Conservation (phyloP, 1,140 invertebrate genomes). For the Spodoptera frugiperda region DNA sequence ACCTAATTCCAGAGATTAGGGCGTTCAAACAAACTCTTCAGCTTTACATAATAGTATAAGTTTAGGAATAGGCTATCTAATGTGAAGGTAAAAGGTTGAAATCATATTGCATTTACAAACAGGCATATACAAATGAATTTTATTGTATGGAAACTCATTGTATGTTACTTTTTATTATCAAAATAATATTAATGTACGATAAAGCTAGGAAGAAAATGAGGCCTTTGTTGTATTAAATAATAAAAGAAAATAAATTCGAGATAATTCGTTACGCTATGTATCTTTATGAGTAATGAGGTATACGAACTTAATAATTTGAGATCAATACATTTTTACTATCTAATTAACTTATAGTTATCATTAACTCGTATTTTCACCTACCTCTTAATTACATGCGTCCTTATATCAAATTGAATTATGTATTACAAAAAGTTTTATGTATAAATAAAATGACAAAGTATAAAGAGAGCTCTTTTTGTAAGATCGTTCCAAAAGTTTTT, state of each 20-base stretch:
- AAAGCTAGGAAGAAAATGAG: conserved; percentile 3
- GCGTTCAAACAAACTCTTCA: too few relatives aligned
- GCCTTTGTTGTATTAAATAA: neutral
- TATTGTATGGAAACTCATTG: too few relatives aligned
- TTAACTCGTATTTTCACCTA: conserved; percentile 19
- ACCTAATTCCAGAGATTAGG: too few relatives aligned
- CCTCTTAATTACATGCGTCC: conserved; percentile 9
- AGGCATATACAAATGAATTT: neutral
- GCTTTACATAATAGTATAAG: too few relatives aligned
- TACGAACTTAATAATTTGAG: conserved; percentile 27
- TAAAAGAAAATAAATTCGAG: neutral
- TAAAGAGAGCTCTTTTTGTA: neutral
- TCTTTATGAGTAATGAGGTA: conserved; percentile 27
- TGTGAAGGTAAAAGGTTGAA: neutral
- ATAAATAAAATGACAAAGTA: neutral
- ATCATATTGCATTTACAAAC: conserved; percentile 5
- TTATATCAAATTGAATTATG: neutral
- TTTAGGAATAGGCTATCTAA: conserved; percentile 31
- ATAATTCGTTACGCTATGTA: neutral
- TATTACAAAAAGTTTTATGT: conserved; percentile 6
- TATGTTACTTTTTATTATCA: too few relatives aligned
- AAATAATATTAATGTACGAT: neutral
- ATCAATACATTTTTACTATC: conserved; percentile 22
- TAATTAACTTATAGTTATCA: conserved; percentile 20
- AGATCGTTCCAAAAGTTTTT: conserved; percentile 12